These are phyloP conservation scores for Proisotoma minuta DNA, from an alignment of 2,888 invertebrate genomes.

Conservation along the genomic window DNA sequence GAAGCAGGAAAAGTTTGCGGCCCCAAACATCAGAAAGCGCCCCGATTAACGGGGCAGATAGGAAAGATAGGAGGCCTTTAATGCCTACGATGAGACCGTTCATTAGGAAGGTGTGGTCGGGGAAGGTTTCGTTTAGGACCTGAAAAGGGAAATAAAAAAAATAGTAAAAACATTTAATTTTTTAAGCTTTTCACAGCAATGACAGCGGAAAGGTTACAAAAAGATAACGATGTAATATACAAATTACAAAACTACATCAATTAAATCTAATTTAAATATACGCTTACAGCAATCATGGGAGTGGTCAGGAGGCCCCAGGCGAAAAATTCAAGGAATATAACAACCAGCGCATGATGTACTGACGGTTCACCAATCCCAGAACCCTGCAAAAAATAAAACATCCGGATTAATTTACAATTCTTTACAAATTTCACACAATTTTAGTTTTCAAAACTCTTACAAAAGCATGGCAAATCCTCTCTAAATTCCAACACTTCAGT, in stretches of 20 bases:
- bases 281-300: slow-evolving; percentile 81
- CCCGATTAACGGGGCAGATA: slow-evolving; percentile 94
- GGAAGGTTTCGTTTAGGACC: slow-evolving; percentile 95
- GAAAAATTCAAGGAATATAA: slow-evolving; percentile 99
- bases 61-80: slow-evolving; percentile 94
- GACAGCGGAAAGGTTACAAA: too few relatives aligned
- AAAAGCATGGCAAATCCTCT: neutral
- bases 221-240: too few relatives aligned
- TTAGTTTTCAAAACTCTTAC: neutral
- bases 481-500: slow-evolving; percentile 1
- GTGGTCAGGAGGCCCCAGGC: slow-evolving; percentile 98
- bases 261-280: too few relatives aligned
- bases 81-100: slow-evolving; percentile 99
- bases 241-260: too few relatives aligned
- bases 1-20: slow-evolving; percentile 53
- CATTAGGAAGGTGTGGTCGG: slow-evolving; percentile 98
- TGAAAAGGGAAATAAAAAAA: slow-evolving; percentile 49
- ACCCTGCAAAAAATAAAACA: slow-evolving; percentile 58
- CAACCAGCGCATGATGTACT: slow-evolving; percentile 96
- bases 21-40: slow-evolving; percentile 27
- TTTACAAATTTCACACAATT: neutral
- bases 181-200: too few relatives aligned
- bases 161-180: slow-evolving; percentile 8
- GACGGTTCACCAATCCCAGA: slow-evolving; percentile 90
- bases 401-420: slow-evolving; percentile 21